phyloP scores from a whole-genome alignment of 1,140 invertebrate genomes.

The Drosophila arawakana region DNA sequence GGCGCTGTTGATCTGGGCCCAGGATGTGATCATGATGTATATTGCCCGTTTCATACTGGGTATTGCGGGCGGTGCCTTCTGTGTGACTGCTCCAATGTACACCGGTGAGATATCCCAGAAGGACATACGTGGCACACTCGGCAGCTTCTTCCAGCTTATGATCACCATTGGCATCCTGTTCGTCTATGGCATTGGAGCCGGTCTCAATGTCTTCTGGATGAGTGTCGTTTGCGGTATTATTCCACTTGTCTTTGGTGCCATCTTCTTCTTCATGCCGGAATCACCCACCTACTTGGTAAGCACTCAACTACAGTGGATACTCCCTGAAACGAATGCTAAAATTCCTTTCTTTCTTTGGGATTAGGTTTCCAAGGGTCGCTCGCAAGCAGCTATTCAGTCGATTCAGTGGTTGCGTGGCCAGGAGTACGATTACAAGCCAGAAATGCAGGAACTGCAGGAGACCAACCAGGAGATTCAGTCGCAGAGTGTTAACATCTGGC shows the following conservation, averaged over 20 bases:
- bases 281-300: constrained; percentile 87
- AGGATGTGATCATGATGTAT: constrained; percentile 88
- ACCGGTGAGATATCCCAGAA: constrained; percentile 93
- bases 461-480: constrained; percentile 87
- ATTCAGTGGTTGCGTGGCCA: constrained; percentile 88
- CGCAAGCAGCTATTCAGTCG: constrained; percentile 87
- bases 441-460: constrained; percentile 86
- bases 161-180: constrained; percentile 90
- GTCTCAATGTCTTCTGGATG: constrained; percentile 86
- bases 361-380: constrained; percentile 85
- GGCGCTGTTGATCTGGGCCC: constrained; percentile 89
- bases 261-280: constrained; percentile 93
- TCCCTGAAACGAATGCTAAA: neutral
- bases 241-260: constrained; percentile 88
- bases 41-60: constrained; percentile 91
- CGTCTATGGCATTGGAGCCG: constrained; percentile 88
- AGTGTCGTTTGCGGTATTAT: constrained; percentile 88
- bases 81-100: constrained; percentile 91
- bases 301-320: neutral
- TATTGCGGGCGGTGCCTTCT: constrained; percentile 90
- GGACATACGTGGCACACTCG: constrained; percentile 91
- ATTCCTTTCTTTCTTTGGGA: constrained; percentile 3
- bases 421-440: constrained; percentile 87
- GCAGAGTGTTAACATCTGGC: constrained; percentile 85
- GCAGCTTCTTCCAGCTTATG: constrained; percentile 91